phyloP scores from a whole-genome alignment of 37 sponge, comb jelly and placozoan species.

The Amphimedon queenslandica region DNA sequence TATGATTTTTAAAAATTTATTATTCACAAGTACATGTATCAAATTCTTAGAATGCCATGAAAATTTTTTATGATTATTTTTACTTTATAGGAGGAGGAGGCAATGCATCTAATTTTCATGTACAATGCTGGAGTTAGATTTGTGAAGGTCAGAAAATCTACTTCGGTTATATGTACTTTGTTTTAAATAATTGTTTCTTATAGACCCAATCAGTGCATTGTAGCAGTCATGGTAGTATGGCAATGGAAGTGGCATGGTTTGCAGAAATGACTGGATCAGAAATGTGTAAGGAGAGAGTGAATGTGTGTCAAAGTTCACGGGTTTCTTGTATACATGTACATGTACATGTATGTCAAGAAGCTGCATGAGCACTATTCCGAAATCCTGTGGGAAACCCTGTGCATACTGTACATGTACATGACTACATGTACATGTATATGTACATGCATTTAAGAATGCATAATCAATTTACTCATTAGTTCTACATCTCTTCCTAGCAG shows the following conservation, averaged over 20 bases:
- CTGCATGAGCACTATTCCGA: too few relatives aligned
- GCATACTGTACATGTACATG: too few relatives aligned
- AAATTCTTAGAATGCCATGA: too few relatives aligned
- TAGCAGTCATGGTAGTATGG: slow-evolving; percentile 13
- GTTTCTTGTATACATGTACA: too few relatives aligned
- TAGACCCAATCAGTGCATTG: slow-evolving; percentile 2
- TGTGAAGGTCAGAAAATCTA: slow-evolving; percentile 16
- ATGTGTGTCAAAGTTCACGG: background rate
- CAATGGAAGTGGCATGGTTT: slow-evolving; percentile 32
- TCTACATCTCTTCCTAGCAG: too few relatives aligned
- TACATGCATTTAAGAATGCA: too few relatives aligned
- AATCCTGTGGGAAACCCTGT: too few relatives aligned
- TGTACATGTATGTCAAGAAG: too few relatives aligned
- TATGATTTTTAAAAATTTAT: background rate
- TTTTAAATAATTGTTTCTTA: background rate
- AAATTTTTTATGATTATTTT: too few relatives aligned
- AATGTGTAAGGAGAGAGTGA: slow-evolving; percentile 23
- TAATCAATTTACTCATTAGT: too few relatives aligned
- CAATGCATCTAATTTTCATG: slow-evolving; percentile 40
- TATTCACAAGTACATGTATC: too few relatives aligned
- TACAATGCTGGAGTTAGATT: slow-evolving; percentile 46
- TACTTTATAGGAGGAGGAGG: slow-evolving; percentile 39
- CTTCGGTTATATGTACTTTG: background rate
- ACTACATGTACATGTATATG: too few relatives aligned
- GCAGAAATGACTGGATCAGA: slow-evolving; percentile 27